Evolutionary conservation across 1,140 invertebrate species (phyloP).

Genomic region (Cyclargus thomasi): DNA sequence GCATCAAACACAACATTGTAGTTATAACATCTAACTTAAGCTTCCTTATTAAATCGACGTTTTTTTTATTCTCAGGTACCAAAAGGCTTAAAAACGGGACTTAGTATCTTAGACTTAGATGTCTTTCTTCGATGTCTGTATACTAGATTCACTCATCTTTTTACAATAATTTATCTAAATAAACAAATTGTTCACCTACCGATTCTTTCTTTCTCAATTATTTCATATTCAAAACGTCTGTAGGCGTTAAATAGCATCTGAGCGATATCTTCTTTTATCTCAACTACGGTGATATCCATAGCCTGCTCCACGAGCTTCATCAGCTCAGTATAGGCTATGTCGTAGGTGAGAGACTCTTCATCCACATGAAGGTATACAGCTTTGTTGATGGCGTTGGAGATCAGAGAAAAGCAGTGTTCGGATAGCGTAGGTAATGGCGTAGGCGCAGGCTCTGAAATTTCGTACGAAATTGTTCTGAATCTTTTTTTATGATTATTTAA

Average conservation of each 20-base stretch:
- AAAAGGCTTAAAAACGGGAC: too few species aligned
- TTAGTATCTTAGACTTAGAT: too few species aligned
- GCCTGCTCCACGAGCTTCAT: conserved; percentile 51
- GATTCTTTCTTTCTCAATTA: conserved; percentile 52
- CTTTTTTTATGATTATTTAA: too few species aligned
- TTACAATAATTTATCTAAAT: too few species aligned
- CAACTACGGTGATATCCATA: conserved; percentile 62
- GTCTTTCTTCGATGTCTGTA: too few species aligned
- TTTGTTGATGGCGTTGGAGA: conserved; percentile 60
- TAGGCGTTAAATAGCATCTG: conserved; percentile 47
- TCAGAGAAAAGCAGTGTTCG: conserved; percentile 38
- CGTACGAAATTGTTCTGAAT: not conserved
- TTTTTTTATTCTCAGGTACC: too few species aligned
- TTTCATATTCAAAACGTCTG: conserved; percentile 49
- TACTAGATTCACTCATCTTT: too few species aligned
- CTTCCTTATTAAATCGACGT: too few species aligned
- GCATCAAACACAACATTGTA: too few species aligned
- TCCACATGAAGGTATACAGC: conserved; percentile 48
- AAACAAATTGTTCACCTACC: conserved; percentile 31
- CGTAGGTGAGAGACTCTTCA: conserved; percentile 44
- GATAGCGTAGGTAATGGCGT: conserved; percentile 53
- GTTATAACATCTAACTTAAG: too few species aligned
- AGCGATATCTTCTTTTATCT: conserved; percentile 54
- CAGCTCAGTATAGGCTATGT: conserved; percentile 59
- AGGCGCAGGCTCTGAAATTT: conserved; percentile 46